These are phyloP conservation scores for Spermophilus dauricus DNA, from an alignment of 2,113 vertebrate species.

Conservation along the genomic window DNA sequence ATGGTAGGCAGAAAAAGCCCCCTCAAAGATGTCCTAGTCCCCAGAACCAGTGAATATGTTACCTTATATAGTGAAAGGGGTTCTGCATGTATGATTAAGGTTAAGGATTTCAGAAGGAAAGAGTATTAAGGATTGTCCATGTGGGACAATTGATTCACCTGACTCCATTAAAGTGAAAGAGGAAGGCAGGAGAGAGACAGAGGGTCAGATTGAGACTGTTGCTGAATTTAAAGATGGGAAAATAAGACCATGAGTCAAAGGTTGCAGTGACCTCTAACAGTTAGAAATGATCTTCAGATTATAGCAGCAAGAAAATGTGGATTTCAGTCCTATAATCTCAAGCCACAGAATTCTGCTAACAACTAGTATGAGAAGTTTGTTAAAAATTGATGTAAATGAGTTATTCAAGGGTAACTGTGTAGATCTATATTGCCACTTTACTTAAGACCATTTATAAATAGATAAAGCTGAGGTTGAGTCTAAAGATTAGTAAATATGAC, in stretches of 20 bases:
- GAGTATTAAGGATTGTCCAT: background rate
- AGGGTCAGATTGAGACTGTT: background rate
- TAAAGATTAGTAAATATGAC: background rate
- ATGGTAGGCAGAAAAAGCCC: background rate
- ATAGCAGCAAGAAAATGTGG: background rate
- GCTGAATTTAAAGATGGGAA: background rate
- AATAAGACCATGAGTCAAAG: background rate
- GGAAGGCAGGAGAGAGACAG: background rate
- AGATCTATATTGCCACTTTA: background rate
- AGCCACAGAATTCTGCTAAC: background rate
- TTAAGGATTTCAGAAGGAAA: background rate
- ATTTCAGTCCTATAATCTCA: background rate
- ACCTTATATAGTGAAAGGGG: background rate
- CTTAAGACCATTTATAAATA: background rate
- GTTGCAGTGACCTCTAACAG: background rate
- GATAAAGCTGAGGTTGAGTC: background rate
- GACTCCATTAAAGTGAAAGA: background rate
- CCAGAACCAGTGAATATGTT: background rate
- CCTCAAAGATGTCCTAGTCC: background rate
- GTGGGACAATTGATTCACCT: background rate
- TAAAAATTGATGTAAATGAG: background rate
- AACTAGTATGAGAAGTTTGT: background rate
- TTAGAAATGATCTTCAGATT: background rate
- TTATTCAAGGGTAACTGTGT: background rate
- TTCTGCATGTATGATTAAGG: background rate